Evolutionary conservation across 2,113 vertebrate genomes (phyloP), one percentile per base, ranked within the genome.

Genomic region (Pluvianellus socialis): DNA sequence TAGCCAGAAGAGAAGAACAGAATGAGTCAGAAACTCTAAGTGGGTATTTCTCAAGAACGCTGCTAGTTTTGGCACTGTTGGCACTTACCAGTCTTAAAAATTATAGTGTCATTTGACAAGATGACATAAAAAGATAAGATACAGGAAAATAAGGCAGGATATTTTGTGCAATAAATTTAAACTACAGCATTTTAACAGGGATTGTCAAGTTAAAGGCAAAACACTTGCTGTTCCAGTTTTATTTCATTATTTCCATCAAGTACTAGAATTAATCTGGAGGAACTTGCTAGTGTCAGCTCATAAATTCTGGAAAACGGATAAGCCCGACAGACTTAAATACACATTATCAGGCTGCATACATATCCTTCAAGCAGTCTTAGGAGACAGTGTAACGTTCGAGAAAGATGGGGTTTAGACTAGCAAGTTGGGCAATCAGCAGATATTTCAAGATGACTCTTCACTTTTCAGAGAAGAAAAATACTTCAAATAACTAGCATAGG

Each of bases 61-160:
- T 70, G 79, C 75, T 88, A 65, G 23, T 87, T 93, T 84, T 92
- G 76, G 86, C 72, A 90, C 49, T 7, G 12, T 50, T 63, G 63
- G 45, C 35, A 59, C 19, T 30, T n/a, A 91, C 81, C 47, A 52
- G 35, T 87, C 86, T 90, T 94, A 72, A 85, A 71, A 96, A 77
- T 71, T 40, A 77, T 18, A 53, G 14, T 77, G 40, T 33, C 19
- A 26, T 90, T 88, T 55, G 15, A 85, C 28, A 92, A 67, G 47
- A 21, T 92, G 67, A 96, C 82, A 76, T 67, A 35, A 92, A 85
- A 90, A 90, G 85, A 90, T 83, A 92, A 88, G 68, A 86, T 59
- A 88, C 3, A 49, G 56, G 35, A 94, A 88, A 73, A 63, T 32
- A 62, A 84, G 10, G n/a, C 33, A 86, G 47, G 35, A 68, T 89